Evolutionary conservation across 2,888 invertebrate genomes (phyloP).

Genomic region (Hetaerina titia): DNA sequence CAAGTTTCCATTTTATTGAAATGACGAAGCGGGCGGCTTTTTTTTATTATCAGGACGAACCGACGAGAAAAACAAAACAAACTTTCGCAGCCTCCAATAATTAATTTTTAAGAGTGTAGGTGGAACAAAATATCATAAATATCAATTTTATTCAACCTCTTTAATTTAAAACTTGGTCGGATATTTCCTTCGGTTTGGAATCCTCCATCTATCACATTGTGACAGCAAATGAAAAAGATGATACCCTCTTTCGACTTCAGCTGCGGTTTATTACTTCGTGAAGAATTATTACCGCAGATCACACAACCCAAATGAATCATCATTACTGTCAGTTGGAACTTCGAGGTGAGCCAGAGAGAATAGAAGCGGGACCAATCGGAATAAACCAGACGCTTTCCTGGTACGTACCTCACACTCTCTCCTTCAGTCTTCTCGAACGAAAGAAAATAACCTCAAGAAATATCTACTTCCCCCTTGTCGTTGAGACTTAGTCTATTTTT

Average conservation of each 20-base stretch:
- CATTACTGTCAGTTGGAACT: not conserved
- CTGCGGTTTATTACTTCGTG: not conserved
- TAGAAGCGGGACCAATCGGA: not conserved
- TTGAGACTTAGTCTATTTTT: too few species aligned
- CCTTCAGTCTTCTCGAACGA: too few species aligned
- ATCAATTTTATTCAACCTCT: not conserved
- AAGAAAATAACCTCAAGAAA: too few species aligned
- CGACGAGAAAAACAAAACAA: not conserved
- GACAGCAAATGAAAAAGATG: not conserved
- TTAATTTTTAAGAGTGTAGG: too few species aligned
- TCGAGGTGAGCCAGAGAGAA: not conserved
- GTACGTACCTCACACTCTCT: too few species aligned
- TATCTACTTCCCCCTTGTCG: too few species aligned
- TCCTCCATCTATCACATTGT: not conserved
- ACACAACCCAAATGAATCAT: not conserved
- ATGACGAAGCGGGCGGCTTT: not conserved
- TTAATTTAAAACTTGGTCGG: not conserved
- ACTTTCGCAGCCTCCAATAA: too few species aligned
- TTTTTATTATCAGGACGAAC: not conserved
- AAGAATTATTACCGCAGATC: not conserved
- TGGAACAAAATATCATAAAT: too few species aligned
- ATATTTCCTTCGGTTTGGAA: not conserved
- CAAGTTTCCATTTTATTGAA: not conserved
- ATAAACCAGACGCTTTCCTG: not conserved
- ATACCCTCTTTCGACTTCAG: not conserved